Conservation (phyloP, 2,888 invertebrate genomes). For the Caenorhabditis imperialis region DNA sequence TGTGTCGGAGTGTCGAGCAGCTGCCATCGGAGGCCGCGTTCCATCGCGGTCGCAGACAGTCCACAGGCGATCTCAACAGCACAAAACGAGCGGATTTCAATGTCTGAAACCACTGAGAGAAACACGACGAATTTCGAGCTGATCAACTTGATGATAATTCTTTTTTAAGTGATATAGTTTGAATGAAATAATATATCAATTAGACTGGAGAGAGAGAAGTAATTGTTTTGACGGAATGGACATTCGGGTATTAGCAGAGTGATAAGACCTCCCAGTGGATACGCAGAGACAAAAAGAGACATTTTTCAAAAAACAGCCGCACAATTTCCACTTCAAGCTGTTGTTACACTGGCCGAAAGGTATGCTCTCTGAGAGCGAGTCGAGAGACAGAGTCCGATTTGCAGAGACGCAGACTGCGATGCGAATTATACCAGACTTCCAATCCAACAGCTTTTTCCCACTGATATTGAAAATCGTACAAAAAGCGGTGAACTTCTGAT, state of each 20-base stretch:
- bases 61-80: slow-evolving; percentile 45
- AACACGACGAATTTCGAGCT: neutral
- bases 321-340: slow-evolving; percentile 30
- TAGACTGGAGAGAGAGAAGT: too few species aligned
- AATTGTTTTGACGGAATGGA: slow-evolving; percentile 11
- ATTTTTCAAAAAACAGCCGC: slow-evolving; percentile 34
- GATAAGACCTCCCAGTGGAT: slow-evolving; percentile 6
- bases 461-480: too few species aligned
- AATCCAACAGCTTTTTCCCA: neutral
- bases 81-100: slow-evolving; percentile 43
- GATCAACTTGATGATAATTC: neutral
- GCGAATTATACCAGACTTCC: slow-evolving; percentile 9
- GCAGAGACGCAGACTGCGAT: slow-evolving; percentile 17
- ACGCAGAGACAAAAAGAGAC: slow-evolving; percentile 4
- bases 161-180: too few species aligned
- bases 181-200: too few species aligned
- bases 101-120: slow-evolving; percentile 21
- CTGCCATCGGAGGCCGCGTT: slow-evolving; percentile 36
- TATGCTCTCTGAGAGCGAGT: slow-evolving; percentile 18
- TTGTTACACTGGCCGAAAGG: slow-evolving; percentile 41
- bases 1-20: slow-evolving; percentile 37
- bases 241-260: too few species aligned
- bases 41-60: slow-evolving; percentile 39
- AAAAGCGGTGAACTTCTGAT: slow-evolving; percentile 26
- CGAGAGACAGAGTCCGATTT: slow-evolving; percentile 7